Evolutionary conservation across 2,888 invertebrate species (phyloP).

Genomic region (Cataglyphis altisquamis): DNA sequence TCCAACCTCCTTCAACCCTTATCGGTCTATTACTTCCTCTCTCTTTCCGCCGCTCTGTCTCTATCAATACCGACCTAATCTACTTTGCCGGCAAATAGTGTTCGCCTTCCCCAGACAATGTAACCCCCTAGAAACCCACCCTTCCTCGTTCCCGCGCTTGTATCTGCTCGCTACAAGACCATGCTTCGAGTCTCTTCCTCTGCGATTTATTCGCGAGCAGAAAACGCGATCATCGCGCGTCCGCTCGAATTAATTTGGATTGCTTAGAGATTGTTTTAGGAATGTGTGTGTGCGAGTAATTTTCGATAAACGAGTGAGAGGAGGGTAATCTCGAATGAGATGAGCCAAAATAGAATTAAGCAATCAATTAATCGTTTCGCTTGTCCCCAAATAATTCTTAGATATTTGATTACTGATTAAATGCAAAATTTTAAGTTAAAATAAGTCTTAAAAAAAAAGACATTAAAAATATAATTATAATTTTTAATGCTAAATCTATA

Average conservation of each 20-base stretch:
- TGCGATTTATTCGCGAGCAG: conserved; percentile 41
- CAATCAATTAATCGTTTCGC: conserved; percentile 37
- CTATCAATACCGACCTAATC: conserved; percentile 83
- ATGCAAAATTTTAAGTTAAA: conserved; percentile 18
- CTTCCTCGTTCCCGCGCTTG: conserved; percentile 36
- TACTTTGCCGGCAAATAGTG: conserved; percentile 83
- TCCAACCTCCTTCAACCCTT: conserved; percentile 41
- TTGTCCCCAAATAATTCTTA: conserved; percentile 16
- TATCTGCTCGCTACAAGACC: conserved; percentile 53
- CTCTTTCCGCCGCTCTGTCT: conserved; percentile 74
- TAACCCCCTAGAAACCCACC: conserved; percentile 68
- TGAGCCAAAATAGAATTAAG: conserved; percentile 18
- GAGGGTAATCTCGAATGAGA: conserved; percentile 22
- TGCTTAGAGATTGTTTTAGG: conserved; percentile 47
- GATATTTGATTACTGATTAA: conserved; percentile 5
- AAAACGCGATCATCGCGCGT: conserved; percentile 51
- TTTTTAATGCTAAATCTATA: not conserved
- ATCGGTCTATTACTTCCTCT: conserved; percentile 59
- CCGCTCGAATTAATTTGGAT: conserved; percentile 46
- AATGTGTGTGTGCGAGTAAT: conserved; percentile 24
- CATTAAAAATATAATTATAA: conserved; percentile 14
- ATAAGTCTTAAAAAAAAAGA: conserved; percentile 18
- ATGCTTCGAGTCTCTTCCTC: conserved; percentile 22
- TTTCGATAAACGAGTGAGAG: conserved; percentile 15
- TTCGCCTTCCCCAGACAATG: conserved; percentile 80